Evolutionary conservation across 2,113 vertebrate genomes (phyloP).

Genomic region (Sylvilagus bachmani): DNA sequence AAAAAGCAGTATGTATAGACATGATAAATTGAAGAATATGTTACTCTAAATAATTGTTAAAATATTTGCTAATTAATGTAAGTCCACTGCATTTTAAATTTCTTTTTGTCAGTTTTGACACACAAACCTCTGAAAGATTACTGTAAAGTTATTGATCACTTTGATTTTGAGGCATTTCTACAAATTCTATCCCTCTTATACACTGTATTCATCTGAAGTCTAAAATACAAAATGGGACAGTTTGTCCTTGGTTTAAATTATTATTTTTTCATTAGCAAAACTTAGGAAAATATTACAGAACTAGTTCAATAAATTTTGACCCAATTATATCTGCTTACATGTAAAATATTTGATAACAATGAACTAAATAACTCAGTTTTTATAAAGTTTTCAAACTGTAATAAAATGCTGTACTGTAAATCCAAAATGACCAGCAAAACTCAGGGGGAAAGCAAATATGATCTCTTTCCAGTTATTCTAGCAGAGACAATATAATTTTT

Average conservation of each 20-base stretch:
- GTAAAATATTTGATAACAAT: constrained; percentile 73
- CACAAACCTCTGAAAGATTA: neutral
- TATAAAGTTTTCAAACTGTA: constrained; percentile 82
- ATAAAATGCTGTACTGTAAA: constrained; percentile 86
- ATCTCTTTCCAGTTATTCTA: constrained; percentile 86
- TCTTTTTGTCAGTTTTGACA: neutral
- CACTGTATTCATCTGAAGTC: neutral
- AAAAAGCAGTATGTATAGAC: neutral
- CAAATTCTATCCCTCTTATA: neutral
- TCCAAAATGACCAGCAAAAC: constrained; percentile 85
- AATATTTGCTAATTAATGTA: neutral
- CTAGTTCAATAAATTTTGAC: constrained; percentile 30
- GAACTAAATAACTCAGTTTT: constrained; percentile 72
- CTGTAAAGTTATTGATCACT: constrained; percentile 13
- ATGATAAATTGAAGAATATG: neutral
- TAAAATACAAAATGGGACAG: neutral
- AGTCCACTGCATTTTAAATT: neutral
- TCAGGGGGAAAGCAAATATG: constrained; percentile 84
- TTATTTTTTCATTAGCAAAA: neutral
- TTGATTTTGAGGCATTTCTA: neutral
- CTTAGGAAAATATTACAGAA: neutral
- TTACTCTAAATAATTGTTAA: neutral
- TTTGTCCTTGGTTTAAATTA: neutral
- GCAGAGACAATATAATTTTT: constrained; percentile 88
- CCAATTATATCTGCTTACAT: constrained; percentile 15